These are phyloP conservation scores for Bellardia bayeri DNA, from an alignment of 2,888 invertebrate species.

Conservation along the genomic window DNA sequence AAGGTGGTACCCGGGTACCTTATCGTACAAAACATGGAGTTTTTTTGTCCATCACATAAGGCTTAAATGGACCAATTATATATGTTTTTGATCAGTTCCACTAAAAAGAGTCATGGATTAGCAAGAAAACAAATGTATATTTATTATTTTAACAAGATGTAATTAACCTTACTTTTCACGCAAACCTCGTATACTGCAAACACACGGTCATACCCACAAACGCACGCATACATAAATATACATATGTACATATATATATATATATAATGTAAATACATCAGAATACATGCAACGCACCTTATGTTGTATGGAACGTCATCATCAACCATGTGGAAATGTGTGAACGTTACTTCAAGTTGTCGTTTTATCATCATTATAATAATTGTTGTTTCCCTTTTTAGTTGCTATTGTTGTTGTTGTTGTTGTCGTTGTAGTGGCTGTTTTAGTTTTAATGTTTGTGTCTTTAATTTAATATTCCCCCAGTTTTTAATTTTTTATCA, in stretches of 20 bases:
- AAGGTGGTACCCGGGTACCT: no score
- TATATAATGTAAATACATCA: background rate
- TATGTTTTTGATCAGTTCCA: no score
- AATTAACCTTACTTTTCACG: background rate
- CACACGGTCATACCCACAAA: constrained; percentile 12
- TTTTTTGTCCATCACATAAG: no score
- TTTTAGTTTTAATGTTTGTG: constrained; percentile 12
- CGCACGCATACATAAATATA: background rate
- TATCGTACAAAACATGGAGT: no score
- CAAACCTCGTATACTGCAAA: constrained; percentile 22
- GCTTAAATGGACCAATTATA: no score
- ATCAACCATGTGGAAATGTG: constrained; percentile 69
- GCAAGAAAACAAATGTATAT: no score
- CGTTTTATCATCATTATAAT: constrained; percentile 36
- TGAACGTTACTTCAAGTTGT: constrained; percentile 59
- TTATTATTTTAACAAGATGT: no score
- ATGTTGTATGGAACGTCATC: constrained; percentile 19
- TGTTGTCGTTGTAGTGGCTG: background rate
- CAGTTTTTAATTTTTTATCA: constrained; percentile 40
- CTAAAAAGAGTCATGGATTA: no score
- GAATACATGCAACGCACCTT: constrained; percentile 40
- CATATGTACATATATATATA: background rate
- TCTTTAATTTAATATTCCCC: constrained; percentile 47
- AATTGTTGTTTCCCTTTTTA: constrained; percentile 23
- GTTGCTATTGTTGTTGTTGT: constrained; percentile 13